Conservation (phyloP, 2,888 invertebrate species). For the Chironomus riparius region DNA sequence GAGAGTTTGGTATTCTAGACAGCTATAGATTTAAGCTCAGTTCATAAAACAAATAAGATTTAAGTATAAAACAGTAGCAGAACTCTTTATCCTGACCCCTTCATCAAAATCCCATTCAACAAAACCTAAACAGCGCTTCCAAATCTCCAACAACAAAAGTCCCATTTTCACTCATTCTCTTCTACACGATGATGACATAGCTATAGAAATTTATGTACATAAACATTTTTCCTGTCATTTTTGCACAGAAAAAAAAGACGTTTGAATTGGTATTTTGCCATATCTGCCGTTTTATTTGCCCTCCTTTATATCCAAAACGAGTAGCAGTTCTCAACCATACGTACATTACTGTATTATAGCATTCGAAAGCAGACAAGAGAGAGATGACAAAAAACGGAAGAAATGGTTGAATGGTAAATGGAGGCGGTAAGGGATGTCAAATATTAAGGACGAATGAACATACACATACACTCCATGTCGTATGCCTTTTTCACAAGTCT, state of each 20-base stretch:
- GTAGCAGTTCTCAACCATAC: too few species aligned
- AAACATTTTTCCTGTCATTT: constrained; percentile 23
- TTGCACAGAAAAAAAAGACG: background rate
- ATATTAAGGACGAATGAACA: background rate
- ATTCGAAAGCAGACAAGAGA: background rate
- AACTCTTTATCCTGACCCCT: too few species aligned
- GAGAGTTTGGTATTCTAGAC: too few species aligned
- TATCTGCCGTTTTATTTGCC: background rate
- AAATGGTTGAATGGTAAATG: background rate
- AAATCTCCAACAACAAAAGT: too few species aligned
- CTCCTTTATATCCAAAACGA: background rate
- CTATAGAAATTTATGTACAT: constrained; percentile 23
- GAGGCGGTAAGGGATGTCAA: constrained; percentile 3
- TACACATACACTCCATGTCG: background rate
- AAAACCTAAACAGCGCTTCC: too few species aligned
- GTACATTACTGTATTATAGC: background rate
- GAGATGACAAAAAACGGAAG: background rate
- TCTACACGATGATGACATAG: constrained; percentile 20
- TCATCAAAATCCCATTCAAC: too few species aligned
- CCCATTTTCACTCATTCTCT: background rate
- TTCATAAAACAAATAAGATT: too few species aligned
- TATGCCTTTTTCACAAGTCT: background rate
- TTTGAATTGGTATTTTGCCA: constrained; percentile 23
- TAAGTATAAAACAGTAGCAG: too few species aligned
- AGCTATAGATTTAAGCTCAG: too few species aligned